Evolutionary conservation across 2,888 invertebrate species (phyloP), one percentile per base, ranked within the genome.

Genomic region (Caenorhabditis imperialis): DNA sequence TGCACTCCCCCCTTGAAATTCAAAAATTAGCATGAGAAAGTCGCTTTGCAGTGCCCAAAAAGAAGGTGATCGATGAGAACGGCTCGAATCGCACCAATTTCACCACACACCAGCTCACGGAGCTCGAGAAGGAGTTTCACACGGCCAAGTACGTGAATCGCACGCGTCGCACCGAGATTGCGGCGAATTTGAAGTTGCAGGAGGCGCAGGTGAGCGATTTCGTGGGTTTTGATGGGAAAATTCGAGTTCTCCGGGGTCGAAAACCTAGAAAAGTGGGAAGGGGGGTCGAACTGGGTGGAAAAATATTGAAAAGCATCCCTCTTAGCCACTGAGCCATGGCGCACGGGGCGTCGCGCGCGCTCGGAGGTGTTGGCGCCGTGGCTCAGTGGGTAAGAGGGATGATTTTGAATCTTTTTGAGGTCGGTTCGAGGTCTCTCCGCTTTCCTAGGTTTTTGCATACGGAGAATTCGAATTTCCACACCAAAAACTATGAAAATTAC

Each of bases 121-220:
- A 99, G 90, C 91, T 99, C 81, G 99, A 99, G 89, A 99, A 99
- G 89, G 98, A 99, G 90, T 99, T 98, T 90, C 98, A 98, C 90
- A 98, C 96, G 90, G 97, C 97, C 91, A 97, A 96, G 90, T 99
- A 99, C 91, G 92, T 99, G 87, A 99, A 98, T 38, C 91, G 98
- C 83, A 97, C 96, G 38, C 91, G 98, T 81, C 92, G 99, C 85
- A 97, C 98, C 89, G 99, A 99, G 90, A 99, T 99, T 82, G 99
- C 99, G 0, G 94, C 95, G 2, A 94, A 96, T 3, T 90, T 99
- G 61, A 95, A 96, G 88, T 92, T 99, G 57, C 98, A 97, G 90
- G 98, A 98, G 89, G 96, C 97, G 1, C 97, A 98, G 91, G 82
- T 82, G 10, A n/a, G 61, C 14, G 30, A 10, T 8, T 6, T 2